Percentiles rank a stretch among this genome's conserved stretches.
These are phyloP conservation scores for Microcebus murinus DNA, from an alignment of 2,113 vertebrate genomes.

Conservation along the genomic window DNA sequence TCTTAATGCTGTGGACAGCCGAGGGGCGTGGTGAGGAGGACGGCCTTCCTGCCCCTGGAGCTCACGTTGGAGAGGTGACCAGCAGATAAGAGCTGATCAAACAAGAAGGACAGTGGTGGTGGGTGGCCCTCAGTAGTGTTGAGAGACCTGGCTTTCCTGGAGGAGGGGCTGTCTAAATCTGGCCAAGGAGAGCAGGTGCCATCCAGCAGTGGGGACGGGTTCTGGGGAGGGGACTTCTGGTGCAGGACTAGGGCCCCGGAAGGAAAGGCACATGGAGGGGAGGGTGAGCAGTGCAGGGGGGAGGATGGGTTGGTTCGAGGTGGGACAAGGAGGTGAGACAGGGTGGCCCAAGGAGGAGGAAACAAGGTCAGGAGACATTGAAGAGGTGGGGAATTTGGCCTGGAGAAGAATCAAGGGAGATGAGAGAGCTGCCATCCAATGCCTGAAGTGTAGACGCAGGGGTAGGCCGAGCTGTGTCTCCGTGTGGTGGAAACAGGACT, in stretches of 20 bases:
- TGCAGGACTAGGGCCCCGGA: neutral
- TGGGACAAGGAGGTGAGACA: accelerated
- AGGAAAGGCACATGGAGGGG: accelerated
- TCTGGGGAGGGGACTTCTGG: accelerated
- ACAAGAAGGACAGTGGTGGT: too few relatives aligned
- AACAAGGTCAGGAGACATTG: neutral
- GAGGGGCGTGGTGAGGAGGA: neutral
- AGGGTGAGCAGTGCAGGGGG: accelerated
- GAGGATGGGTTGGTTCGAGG: accelerated
- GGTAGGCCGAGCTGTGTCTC: accelerated
- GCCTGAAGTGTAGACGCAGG: accelerated
- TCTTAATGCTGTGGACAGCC: neutral
- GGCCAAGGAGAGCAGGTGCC: neutral
- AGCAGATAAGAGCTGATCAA: too few relatives aligned
- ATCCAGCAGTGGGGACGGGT: accelerated
- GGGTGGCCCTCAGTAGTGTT: neutral
- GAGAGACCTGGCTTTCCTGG: accelerated
- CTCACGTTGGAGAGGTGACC: neutral
- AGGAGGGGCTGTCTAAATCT: neutral
- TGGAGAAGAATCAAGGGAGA: neutral
- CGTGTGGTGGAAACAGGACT: accelerated
- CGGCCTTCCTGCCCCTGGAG: neutral
- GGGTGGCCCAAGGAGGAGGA: accelerated
- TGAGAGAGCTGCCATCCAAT: neutral
- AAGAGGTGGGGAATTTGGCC: accelerated